Conservation (phyloP, 1,140 invertebrate genomes). For the Zaprionus camerounensis region DNA sequence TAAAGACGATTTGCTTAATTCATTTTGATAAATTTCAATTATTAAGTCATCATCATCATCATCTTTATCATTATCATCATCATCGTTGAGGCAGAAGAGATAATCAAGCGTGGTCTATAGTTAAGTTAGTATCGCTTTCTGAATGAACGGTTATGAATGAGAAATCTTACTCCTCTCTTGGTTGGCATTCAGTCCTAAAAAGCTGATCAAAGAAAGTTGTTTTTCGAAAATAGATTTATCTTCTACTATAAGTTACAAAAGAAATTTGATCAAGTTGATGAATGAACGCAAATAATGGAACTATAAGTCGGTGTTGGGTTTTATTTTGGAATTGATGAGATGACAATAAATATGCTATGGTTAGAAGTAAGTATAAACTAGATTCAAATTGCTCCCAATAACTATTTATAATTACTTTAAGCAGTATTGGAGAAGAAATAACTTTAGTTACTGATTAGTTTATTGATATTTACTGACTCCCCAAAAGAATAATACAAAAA, state of each 20-base stretch:
- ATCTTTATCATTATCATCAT: conserved; percentile 13
- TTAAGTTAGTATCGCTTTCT: conserved; percentile 13
- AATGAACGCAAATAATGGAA: background rate
- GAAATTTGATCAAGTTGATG: background rate
- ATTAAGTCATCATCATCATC: conserved; percentile 68
- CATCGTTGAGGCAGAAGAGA: background rate
- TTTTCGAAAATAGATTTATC: background rate
- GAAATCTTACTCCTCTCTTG: background rate
- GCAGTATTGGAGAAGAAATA: too few species aligned
- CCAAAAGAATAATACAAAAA: too few species aligned
- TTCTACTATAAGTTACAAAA: background rate
- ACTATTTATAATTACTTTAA: too few species aligned
- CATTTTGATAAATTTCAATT: conserved; percentile 77
- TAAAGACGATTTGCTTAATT: conserved; percentile 70
- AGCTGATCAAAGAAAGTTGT: conserved; percentile 13
- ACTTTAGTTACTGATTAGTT: too few species aligned
- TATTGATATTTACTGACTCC: too few species aligned
- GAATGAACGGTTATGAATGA: conserved; percentile 63
- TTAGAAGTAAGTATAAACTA: background rate
- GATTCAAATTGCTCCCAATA: too few species aligned
- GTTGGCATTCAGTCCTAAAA: background rate
- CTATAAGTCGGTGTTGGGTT: background rate
- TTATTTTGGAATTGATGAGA: background rate
- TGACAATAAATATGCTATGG: background rate
- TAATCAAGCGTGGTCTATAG: conserved; percentile 12